phyloP scores from a whole-genome alignment of 2,797 vertebrate species.

The Chiroxiphia lanceolata region DNA sequence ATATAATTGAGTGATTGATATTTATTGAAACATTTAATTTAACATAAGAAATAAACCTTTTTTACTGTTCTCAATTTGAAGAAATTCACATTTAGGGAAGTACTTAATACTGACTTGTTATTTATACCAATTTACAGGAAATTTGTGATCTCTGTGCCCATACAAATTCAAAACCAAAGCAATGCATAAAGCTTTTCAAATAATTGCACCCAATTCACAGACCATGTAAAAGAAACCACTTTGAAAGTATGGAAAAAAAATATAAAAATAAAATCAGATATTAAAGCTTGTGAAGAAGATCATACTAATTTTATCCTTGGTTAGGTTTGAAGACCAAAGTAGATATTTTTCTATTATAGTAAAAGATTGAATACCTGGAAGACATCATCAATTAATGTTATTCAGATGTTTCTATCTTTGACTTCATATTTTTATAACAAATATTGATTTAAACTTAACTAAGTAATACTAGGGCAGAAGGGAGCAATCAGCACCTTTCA shows the following conservation, averaged over 20 bases:
- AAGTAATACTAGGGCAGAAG: not conserved
- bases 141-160: not conserved
- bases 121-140: not conserved
- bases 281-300: not conserved
- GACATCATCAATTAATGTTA: not conserved
- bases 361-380: not conserved
- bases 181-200: not conserved
- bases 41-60: not conserved
- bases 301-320: not conserved
- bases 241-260: not conserved
- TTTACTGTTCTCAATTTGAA: not conserved
- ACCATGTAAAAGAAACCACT: not conserved
- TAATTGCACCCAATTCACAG: not conserved
- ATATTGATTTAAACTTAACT: not conserved
- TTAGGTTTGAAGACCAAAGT: not conserved
- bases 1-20: not conserved
- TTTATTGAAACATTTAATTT: not conserved
- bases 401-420: not conserved
- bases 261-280: not conserved
- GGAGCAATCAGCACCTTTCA: not conserved
- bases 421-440: not conserved
- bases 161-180: not conserved
- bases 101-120: not conserved
- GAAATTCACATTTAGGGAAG: not conserved
- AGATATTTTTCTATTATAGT: not conserved